Evolutionary conservation across 2,797 vertebrate genomes (phyloP).

Genomic region (Rhinogobio ventralis): DNA sequence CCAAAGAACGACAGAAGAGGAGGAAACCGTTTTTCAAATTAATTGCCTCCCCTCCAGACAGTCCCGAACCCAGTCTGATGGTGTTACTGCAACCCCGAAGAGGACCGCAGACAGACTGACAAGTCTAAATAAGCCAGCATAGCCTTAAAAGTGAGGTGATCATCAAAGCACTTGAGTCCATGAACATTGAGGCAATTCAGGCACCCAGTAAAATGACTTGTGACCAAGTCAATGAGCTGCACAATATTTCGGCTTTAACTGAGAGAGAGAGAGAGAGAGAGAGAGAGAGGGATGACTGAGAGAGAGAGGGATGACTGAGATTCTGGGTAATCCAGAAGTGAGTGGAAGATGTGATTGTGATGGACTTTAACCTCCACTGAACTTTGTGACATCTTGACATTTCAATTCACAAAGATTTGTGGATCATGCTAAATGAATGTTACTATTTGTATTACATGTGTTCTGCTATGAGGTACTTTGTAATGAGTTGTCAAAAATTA

Average conservation of each 20-base stretch:
- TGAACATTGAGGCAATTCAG: background rate
- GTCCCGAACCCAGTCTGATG: background rate
- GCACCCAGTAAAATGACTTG: background rate
- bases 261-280: background rate
- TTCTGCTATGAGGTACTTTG: background rate
- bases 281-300: background rate
- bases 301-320: background rate
- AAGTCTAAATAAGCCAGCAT: background rate
- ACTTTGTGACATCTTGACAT: background rate
- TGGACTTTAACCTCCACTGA: background rate
- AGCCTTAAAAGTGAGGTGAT: background rate
- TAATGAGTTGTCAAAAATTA: background rate
- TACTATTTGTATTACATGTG: background rate
- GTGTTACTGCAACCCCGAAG: slow-evolving; percentile 14
- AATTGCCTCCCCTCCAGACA: background rate
- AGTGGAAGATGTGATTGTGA: background rate
- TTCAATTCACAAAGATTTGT: background rate
- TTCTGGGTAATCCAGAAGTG: background rate
- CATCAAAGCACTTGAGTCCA: background rate
- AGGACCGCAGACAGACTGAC: background rate
- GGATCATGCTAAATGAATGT: background rate
- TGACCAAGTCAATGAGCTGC: background rate
- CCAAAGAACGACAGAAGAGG: slow-evolving; percentile 33
- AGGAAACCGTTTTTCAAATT: slow-evolving; percentile 29
- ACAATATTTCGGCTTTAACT: background rate